Evolutionary conservation across 92 coral and sea anemone species (phyloP).

Genomic region (Galaxea fascicularis): DNA sequence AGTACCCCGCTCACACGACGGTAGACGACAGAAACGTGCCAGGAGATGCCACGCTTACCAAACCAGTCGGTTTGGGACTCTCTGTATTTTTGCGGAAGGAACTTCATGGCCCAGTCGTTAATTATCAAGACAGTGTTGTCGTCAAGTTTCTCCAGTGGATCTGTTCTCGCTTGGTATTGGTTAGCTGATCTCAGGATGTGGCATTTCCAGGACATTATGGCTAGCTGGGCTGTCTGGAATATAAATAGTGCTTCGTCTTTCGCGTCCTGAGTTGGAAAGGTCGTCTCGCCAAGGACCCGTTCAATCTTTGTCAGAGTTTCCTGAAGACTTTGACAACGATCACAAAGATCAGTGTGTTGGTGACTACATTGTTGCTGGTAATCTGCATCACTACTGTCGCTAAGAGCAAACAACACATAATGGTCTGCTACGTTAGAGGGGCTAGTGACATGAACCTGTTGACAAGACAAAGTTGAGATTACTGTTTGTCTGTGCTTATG

Average conservation of each 20-base stretch:
- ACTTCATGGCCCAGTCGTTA: too few relatives aligned
- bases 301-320: slow-evolving; percentile 4
- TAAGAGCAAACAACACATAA: slow-evolving; percentile 25
- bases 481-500: neutral
- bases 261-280: slow-evolving; percentile 27
- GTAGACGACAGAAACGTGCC: slow-evolving; percentile 19
- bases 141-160: slow-evolving; percentile 2
- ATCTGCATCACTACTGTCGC: slow-evolving; percentile 18
- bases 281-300: neutral
- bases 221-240: slow-evolving; percentile 30
- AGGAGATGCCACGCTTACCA: slow-evolving; percentile 23
- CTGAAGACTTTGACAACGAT: neutral
- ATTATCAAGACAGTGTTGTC: too few relatives aligned
- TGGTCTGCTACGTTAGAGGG: slow-evolving; percentile 19
- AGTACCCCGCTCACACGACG: slow-evolving; percentile 15
- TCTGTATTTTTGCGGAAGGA: too few relatives aligned
- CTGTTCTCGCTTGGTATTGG: slow-evolving; percentile 50
- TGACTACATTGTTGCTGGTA: slow-evolving; percentile 11
- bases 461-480: neutral
- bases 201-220: slow-evolving; percentile 52
- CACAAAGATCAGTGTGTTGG: slow-evolving; percentile 20
- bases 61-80: too few relatives aligned
- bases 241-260: slow-evolving; percentile 50
- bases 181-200: slow-evolving; percentile 29
- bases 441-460: slow-evolving; percentile 16